Base-by-base conservation (phyloP, 2,797 vertebrate species). In the Acanthornis magna region DNA sequence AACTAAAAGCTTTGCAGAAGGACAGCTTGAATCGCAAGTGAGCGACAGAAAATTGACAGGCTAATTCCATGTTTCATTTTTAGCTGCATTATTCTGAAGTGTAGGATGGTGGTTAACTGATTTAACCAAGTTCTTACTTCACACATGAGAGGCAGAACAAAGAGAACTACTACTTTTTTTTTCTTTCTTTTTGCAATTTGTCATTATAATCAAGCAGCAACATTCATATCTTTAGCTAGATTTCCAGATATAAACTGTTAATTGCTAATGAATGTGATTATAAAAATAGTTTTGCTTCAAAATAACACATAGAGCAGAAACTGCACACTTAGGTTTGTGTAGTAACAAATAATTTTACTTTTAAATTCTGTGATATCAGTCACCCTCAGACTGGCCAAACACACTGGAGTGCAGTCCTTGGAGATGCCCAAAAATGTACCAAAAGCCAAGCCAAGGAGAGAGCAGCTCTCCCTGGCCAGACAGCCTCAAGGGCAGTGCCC, bases 41-140 rank as follows among this genome's bases (percentile, higher is more conserved):
- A 96, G 76, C 0, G 51, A 86, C 91, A 95, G 83, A 63, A 88
- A 96, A 95, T 91, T 97, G 94, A 94, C 95, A 95, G 91, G 60
- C 38, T 96, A 96, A 97, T 97, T 95, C 93, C 48, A 85, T 66
- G 74, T 80, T 96, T 96, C 89, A 93, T 95, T 97, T 97, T 97
- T 96, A 97, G 94, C 80, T 96, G 42, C 71, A 95, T 96, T 96
- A 91, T 93, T 95, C 96, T 80, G 81, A 91, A 85, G 88, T 72
- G 91, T 88, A 93, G 95, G 94, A 95, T 96, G 92, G 93, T 91
- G 67, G 86, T 96, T 96, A 95, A 87, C 83, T 81, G 78, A 84
- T 91, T 96, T 95, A 95, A 89, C 68, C 47, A 88, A 92, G 80
- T 85, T 92, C 71, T 92, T 55, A 45, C 47, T 91, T 89, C 65